These are phyloP conservation scores for Anadara kagoshimensis DNA, from an alignment of 1,140 invertebrate genomes.

Conservation along the genomic window DNA sequence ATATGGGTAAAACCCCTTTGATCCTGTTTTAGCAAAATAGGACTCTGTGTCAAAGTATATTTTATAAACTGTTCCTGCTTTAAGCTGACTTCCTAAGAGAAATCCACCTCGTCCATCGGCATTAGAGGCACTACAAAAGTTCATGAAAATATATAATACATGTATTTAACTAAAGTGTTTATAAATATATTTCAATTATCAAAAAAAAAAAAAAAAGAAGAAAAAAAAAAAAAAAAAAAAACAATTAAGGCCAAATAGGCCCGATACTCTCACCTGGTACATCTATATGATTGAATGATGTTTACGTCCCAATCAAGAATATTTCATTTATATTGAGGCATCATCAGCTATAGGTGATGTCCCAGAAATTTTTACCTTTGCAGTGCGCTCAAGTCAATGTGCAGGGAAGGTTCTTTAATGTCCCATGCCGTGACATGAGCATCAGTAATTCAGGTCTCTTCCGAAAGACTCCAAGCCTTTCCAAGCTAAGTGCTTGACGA, in stretches of 20 bases:
- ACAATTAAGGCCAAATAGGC: not conserved
- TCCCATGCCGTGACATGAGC: no score
- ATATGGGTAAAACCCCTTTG: slow-evolving; percentile 83
- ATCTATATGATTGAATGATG: no score
- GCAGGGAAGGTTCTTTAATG: no score
- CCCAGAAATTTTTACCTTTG: no score
- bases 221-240: not conserved
- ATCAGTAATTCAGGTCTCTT: no score
- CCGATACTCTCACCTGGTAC: no score
- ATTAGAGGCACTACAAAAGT: slow-evolving; percentile 76
- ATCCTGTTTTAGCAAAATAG: slow-evolving; percentile 79
- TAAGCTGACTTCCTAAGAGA: slow-evolving; percentile 77
- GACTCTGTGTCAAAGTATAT: slow-evolving; percentile 83
- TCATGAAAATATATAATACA: slow-evolving; percentile 69
- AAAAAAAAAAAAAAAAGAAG: not conserved
- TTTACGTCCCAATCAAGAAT: no score
- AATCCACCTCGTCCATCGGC: slow-evolving; percentile 82
- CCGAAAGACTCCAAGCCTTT: no score
- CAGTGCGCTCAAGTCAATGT: no score
- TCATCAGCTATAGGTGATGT: no score
- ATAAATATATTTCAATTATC: not conserved
- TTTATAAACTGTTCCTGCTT: slow-evolving; percentile 78
- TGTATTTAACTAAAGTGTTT: not conserved
- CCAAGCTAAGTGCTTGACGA: no score
- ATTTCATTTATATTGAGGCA: no score